Evolutionary conservation across 2,888 invertebrate species (phyloP).

Genomic region (Cabera pusaria): DNA sequence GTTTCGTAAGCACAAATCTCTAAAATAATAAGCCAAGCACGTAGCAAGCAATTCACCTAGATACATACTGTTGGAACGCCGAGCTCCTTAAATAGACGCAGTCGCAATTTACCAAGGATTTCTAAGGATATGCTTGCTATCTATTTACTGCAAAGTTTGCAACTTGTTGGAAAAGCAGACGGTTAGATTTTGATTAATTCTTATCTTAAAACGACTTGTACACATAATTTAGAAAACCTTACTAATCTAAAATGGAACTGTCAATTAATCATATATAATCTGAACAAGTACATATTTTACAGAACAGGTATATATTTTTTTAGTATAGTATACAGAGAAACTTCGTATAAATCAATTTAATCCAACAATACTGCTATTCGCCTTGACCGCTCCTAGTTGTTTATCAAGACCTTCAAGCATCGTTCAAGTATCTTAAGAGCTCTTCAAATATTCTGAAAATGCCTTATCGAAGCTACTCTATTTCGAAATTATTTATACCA

Average conservation of each 20-base stretch:
- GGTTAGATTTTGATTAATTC: too few relatives aligned
- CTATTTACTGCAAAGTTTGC: conserved; percentile 16
- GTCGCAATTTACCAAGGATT: conserved; percentile 35
- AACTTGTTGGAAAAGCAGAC: conserved; percentile 11
- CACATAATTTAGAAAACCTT: too few relatives aligned
- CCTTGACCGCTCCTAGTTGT: conserved; percentile 45
- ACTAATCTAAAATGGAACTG: too few relatives aligned
- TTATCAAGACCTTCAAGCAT: conserved; percentile 37
- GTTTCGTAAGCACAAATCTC: conserved; percentile 20
- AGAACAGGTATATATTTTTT: too few relatives aligned
- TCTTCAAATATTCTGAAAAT: conserved; percentile 35
- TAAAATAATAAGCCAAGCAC: conserved; percentile 27
- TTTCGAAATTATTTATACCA: conserved; percentile 22
- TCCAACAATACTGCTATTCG: conserved; percentile 15
- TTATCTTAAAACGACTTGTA: too few relatives aligned
- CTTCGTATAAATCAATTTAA: conserved; percentile 16
- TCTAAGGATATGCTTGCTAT: conserved; percentile 24
- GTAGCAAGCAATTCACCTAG: conserved; percentile 29
- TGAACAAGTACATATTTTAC: too few relatives aligned
- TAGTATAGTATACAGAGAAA: too few relatives aligned
- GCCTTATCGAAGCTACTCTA: conserved; percentile 20
- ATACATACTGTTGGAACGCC: conserved; percentile 24
- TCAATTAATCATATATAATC: too few relatives aligned
- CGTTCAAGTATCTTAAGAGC: conserved; percentile 29
- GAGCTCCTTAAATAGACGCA: conserved; percentile 35